Evolutionary conservation across 2,888 invertebrate species (phyloP).

Genomic region (Marasmarcha lunaedactyla): DNA sequence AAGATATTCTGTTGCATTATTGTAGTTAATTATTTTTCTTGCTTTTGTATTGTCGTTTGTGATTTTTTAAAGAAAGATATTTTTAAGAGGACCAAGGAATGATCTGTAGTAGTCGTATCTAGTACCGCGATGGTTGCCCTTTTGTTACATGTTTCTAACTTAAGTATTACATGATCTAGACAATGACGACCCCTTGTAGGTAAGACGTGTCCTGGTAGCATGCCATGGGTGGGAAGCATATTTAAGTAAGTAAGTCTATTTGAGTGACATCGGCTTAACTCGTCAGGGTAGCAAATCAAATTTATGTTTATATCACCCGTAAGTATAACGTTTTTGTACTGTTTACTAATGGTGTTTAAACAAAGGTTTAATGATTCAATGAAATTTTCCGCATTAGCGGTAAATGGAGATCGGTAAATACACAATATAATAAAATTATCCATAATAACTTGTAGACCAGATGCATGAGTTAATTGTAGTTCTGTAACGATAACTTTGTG

Average conservation of each 20-base stretch:
- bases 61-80: neutral
- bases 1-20: too few relatives aligned
- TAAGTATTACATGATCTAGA: slow-evolving; percentile 5
- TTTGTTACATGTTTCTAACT: too few relatives aligned
- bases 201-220: too few relatives aligned
- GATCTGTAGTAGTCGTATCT: neutral
- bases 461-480: neutral
- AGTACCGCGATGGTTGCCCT: too few relatives aligned
- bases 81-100: neutral
- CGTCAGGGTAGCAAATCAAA: neutral
- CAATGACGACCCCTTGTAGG: slow-evolving; percentile 1
- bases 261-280: neutral
- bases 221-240: slow-evolving; percentile 4
- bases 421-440: slow-evolving; percentile 3
- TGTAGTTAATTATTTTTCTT: too few relatives aligned
- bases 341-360: neutral
- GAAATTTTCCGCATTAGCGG: slow-evolving; percentile 1
- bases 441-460: neutral
- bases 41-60: too few relatives aligned
- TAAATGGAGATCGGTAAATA: slow-evolving; percentile 6
- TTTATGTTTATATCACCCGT: slow-evolving; percentile 8
- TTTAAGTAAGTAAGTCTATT: slow-evolving; percentile 8
- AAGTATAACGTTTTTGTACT: slow-evolving; percentile 1
- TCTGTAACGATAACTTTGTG: neutral
- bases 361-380: neutral